These are phyloP conservation scores for Corapipo altera DNA, from an alignment of 2,113 vertebrate species.

Conservation along the genomic window DNA sequence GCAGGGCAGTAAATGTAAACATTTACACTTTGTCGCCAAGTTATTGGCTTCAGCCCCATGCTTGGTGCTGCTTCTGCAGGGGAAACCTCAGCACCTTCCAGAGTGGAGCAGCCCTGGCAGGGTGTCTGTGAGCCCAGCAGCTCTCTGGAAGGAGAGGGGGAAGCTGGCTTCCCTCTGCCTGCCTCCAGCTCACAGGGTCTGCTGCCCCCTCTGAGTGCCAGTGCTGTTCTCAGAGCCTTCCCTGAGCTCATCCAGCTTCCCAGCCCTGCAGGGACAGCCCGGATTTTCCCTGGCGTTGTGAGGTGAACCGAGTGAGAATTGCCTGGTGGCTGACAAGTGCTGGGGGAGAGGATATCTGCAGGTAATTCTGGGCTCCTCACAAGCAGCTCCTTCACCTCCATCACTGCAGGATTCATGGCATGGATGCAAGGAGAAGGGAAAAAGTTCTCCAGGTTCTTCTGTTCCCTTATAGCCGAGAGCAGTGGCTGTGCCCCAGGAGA, in stretches of 20 bases:
- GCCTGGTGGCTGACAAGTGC: not conserved
- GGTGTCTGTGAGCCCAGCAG: not conserved
- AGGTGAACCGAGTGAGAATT: not conserved
- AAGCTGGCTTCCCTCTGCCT: not conserved
- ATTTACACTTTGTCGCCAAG: no score
- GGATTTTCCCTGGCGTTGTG: not conserved
- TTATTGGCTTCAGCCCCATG: not conserved
- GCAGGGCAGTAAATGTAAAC: not conserved
- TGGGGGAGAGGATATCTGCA: not conserved
- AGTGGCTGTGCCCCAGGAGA: not conserved
- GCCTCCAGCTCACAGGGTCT: not conserved
- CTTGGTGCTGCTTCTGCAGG: not conserved
- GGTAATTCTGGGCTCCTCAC: not conserved
- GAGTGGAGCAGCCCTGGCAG: not conserved
- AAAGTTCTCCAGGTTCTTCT: not conserved
- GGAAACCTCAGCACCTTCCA: not conserved
- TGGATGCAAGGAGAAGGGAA: accelerated
- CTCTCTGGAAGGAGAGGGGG: not conserved
- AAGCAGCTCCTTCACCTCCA: not conserved
- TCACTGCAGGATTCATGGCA: not conserved
- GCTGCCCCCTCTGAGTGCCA: not conserved
- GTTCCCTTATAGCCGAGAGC: not conserved
- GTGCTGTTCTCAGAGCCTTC: not conserved
- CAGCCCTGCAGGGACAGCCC: not conserved
- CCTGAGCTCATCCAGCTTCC: not conserved